Conservation (phyloP, 2,113 vertebrate species). For the Turnix velox region DNA sequence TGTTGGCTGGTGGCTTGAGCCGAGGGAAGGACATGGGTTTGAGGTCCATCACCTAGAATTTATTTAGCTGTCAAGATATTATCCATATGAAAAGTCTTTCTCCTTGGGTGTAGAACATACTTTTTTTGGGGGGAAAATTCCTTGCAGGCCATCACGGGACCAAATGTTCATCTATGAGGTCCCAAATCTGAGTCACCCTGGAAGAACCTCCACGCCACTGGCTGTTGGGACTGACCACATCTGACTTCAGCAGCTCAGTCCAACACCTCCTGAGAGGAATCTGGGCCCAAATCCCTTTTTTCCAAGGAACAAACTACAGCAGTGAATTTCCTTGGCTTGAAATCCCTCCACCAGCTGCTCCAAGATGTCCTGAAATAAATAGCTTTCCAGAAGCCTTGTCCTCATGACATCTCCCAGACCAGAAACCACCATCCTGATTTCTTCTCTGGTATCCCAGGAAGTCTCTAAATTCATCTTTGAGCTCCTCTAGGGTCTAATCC, state of each 20-base stretch:
- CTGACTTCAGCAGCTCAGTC: background rate
- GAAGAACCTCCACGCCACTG: background rate
- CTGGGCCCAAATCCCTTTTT: background rate
- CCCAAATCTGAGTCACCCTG: background rate
- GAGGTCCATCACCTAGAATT: background rate
- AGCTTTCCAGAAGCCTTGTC: background rate
- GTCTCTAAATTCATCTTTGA: background rate
- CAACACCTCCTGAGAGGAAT: background rate
- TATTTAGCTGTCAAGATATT: background rate
- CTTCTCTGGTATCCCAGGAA: background rate
- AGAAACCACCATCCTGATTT: background rate
- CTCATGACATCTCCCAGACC: background rate
- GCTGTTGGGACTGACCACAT: background rate
- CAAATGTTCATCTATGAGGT: background rate
- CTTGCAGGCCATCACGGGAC: background rate
- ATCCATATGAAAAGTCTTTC: background rate
- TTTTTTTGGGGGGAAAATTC: background rate
- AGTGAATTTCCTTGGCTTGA: background rate
- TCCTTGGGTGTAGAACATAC: background rate
- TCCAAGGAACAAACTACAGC: background rate
- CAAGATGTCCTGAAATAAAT: background rate
- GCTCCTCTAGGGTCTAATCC: background rate
- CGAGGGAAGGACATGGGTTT: accelerated
- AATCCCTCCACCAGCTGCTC: background rate
- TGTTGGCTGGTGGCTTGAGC: background rate